phyloP scores from a whole-genome alignment of 2,797 vertebrate genomes.

The Mus minutoides region DNA sequence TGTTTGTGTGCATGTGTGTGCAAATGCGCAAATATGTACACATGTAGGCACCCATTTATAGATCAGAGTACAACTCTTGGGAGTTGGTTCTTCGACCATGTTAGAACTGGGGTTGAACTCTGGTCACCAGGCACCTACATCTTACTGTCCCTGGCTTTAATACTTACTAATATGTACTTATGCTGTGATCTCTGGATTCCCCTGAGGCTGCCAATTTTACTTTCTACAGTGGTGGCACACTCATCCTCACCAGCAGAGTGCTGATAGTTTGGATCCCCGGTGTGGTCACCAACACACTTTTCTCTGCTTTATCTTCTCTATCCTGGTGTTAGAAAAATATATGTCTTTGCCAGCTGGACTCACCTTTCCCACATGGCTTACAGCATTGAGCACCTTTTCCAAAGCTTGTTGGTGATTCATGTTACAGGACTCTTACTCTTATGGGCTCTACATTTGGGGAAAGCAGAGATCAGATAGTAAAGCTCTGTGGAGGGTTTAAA shows the following conservation, averaged over 20 bases:
- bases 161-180: background rate
- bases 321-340: background rate
- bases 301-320: background rate
- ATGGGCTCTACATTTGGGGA: background rate
- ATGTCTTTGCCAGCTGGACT: background rate
- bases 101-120: background rate
- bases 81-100: background rate
- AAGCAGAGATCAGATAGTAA: background rate
- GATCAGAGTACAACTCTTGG: background rate
- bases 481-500: background rate
- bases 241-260: background rate
- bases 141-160: background rate
- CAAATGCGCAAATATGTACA: background rate
- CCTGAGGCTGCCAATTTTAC: background rate
- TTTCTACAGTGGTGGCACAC: background rate
- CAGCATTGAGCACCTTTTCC: background rate
- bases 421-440: background rate
- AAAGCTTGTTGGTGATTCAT: background rate
- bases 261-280: background rate
- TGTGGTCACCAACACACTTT: background rate
- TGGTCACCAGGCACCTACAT: background rate
- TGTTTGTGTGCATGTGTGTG: no score
- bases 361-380: background rate
- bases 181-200: background rate
- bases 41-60: background rate